Conservation (phyloP, 2,888 invertebrate species). For the Cephus rjabovi region DNA sequence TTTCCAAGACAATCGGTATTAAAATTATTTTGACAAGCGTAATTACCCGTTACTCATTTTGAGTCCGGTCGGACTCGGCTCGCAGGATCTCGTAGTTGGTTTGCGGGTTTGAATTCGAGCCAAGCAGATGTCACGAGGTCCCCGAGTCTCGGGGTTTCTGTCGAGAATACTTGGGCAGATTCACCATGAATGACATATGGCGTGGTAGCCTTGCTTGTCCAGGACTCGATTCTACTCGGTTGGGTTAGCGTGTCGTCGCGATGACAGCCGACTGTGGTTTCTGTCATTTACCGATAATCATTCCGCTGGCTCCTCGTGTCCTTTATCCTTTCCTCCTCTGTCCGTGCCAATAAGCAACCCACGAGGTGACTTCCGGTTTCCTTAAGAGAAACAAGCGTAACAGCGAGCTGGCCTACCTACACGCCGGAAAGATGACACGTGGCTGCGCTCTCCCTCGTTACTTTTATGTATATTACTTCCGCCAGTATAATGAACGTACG, state of each 20-base stretch:
- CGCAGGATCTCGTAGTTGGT: background rate
- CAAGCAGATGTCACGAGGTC: conserved; percentile 30
- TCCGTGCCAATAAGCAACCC: background rate
- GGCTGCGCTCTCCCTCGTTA: conserved; percentile 47
- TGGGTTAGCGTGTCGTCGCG: conserved; percentile 12
- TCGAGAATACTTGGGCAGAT: conserved; percentile 17
- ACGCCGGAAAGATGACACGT: conserved; percentile 55
- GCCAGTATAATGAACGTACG: conserved; percentile 16
- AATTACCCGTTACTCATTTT: conserved; percentile 25
- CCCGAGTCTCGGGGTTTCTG: conserved; percentile 23
- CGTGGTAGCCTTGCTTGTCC: background rate
- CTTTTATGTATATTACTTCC: conserved; percentile 48
- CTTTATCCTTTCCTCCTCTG: conserved; percentile 1
- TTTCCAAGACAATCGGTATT: background rate
- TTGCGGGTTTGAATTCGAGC: conserved; percentile 25
- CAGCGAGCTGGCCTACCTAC: background rate
- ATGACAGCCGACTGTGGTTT: conserved; percentile 57
- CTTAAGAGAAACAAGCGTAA: conserved; percentile 10
- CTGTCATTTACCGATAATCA: conserved; percentile 58
- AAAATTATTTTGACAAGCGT: conserved; percentile 33
- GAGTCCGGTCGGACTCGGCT: background rate
- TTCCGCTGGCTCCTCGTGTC: conserved; percentile 33
- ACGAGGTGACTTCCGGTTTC: background rate
- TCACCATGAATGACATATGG: background rate
- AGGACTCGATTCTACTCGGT: background rate